Evolutionary conservation across 2,888 invertebrate species (phyloP).

Genomic region (Polydrusus tereticollis): DNA sequence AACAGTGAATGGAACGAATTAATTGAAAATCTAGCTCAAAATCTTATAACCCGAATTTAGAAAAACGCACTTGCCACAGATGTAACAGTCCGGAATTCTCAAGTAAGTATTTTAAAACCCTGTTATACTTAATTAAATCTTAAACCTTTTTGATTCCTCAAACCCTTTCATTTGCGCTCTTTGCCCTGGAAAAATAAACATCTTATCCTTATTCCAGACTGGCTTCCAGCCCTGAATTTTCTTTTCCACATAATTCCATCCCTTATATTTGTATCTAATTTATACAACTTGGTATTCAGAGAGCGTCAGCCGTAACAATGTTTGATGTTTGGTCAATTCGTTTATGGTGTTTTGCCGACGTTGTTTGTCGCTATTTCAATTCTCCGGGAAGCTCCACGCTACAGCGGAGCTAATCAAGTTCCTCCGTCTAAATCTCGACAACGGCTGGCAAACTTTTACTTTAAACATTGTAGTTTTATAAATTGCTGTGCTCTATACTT

Average conservation of each 20-base stretch:
- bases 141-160: neutral
- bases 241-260: conserved; percentile 9
- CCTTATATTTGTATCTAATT: conserved; percentile 30
- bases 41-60: no score
- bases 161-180: neutral
- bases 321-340: conserved; percentile 67
- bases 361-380: conserved; percentile 32
- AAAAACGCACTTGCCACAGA: no score
- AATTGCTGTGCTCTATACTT: neutral
- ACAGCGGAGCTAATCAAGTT: conserved; percentile 33
- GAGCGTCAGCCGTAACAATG: conserved; percentile 62
- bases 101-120: no score
- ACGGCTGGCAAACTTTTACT: conserved; percentile 9
- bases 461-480: conserved; percentile 11
- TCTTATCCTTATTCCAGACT: neutral
- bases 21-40: no score
- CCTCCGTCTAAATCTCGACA: conserved; percentile 25
- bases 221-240: neutral
- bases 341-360: conserved; percentile 54
- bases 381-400: conserved; percentile 29
- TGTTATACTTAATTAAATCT: neutral
- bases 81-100: no score
- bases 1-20: no score
- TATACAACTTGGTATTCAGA: conserved; percentile 59
- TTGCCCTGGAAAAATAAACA: conserved; percentile 2